phyloP scores from a whole-genome alignment of 2,888 invertebrate species.

The Lithodes maja region DNA sequence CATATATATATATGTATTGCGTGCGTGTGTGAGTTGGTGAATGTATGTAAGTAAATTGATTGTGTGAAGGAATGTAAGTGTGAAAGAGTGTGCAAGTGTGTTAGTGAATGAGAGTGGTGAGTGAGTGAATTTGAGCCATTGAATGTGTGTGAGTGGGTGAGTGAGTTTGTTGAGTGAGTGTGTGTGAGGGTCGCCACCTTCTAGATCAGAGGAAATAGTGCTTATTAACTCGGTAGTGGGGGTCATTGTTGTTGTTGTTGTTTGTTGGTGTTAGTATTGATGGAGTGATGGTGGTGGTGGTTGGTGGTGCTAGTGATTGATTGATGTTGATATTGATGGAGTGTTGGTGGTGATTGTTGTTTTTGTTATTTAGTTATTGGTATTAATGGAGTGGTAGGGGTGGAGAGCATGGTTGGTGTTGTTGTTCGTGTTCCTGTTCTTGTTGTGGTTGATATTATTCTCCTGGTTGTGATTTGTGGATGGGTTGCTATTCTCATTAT shows the following conservation, averaged over 20 bases:
- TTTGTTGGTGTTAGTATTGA: no score
- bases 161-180: background rate
- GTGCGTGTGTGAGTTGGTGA: no score
- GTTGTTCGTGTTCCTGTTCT: background rate
- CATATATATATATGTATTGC: no score
- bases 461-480: no score
- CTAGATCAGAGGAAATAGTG: background rate
- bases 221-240: background rate
- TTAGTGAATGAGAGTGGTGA: background rate
- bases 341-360: background rate
- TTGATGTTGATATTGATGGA: background rate
- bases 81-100: background rate
- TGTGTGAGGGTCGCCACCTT: background rate
- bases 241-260: background rate
- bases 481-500: no score
- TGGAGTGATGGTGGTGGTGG: background rate
- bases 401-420: background rate
- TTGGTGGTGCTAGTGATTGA: background rate
- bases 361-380: background rate
- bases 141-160: background rate
- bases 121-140: background rate
- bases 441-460: background rate
- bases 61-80: background rate
- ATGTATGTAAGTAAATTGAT: no score
- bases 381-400: background rate